Evolutionary conservation across 2,888 invertebrate species (phyloP), one percentile per base, ranked within the genome.

Genomic region (Metalampra italica): DNA sequence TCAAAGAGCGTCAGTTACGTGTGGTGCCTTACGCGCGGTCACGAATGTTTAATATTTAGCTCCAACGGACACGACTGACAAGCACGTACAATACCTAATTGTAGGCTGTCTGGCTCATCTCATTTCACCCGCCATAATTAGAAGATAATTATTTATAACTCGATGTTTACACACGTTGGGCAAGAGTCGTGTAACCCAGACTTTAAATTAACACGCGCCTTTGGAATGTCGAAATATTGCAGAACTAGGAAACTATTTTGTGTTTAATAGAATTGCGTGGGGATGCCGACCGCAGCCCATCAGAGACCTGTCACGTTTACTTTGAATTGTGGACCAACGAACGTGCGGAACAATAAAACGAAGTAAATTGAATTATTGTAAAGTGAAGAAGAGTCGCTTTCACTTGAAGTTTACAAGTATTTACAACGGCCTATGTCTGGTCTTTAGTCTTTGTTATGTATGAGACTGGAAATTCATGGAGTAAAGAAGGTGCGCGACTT

Each of bases 1-100:
- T 80, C 78, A 77, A 68, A 66, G 65, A 69, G 66, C 65, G 61
- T 67, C 54, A 22, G 71, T 78, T 77, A 75, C 77, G 74, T 75
- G 54, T 59, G 47, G 54, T 59, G 47, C 49, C 42, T 43, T 54
- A 48, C 41, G 22, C 57, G 59, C 56, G 56, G 57, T 62, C 65
- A 63, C 64, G 66, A 68, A 64, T 65, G 59, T 67, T 67, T 69
- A 67, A 67, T 64, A 62, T 64, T 64, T 55, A 67, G 64, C 55
- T 45, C 11, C 5, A 12, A 52, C 58, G 57, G 65, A 64, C 66
- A 65, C 59, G 64, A 59, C 55, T 55, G 57, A 54, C 52, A 45
- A 61, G 55, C 64, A 59, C 63, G 67, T 66, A 64, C 64, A 66
- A 62, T 57, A 56, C 56, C 54, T 68, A 68, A 72, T 71, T 69